phyloP scores from a whole-genome alignment of 2,797 vertebrate species.

The Valencia hispanica region DNA sequence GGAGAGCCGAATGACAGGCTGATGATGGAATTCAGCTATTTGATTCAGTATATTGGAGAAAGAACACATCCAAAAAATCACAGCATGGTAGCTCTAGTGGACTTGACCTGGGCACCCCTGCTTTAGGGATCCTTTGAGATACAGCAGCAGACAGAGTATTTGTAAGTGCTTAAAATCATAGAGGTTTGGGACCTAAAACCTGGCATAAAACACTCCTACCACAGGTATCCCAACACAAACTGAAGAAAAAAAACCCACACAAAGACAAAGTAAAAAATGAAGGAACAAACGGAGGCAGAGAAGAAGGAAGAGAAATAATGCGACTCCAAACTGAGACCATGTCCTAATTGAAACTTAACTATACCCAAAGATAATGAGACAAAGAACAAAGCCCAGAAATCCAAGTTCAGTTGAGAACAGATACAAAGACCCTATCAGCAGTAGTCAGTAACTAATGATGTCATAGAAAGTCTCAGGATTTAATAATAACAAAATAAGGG shows the following conservation, averaged over 20 bases:
- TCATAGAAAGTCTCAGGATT: constrained; percentile 12
- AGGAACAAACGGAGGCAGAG: not conserved
- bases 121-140: too few species aligned
- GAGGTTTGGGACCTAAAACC: not conserved
- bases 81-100: too few species aligned
- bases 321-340: not conserved
- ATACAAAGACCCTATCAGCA: not conserved
- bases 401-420: not conserved
- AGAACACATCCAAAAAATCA: too few species aligned
- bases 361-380: not conserved
- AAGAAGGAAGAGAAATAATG: not conserved
- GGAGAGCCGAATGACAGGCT: too few species aligned
- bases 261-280: constrained; percentile 1
- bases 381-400: not conserved
- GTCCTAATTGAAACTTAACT: not conserved
- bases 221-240: not conserved
- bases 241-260: constrained; percentile 1
- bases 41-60: too few species aligned
- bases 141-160: not conserved
- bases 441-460: constrained; percentile 20
- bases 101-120: too few species aligned
- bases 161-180: not conserved
- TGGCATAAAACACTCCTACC: not conserved
- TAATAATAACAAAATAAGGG: constrained; percentile 29
- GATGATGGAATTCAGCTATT: too few species aligned